phyloP scores from a whole-genome alignment of 92 coral and sea anemone species.

The Porites cylindrica region DNA sequence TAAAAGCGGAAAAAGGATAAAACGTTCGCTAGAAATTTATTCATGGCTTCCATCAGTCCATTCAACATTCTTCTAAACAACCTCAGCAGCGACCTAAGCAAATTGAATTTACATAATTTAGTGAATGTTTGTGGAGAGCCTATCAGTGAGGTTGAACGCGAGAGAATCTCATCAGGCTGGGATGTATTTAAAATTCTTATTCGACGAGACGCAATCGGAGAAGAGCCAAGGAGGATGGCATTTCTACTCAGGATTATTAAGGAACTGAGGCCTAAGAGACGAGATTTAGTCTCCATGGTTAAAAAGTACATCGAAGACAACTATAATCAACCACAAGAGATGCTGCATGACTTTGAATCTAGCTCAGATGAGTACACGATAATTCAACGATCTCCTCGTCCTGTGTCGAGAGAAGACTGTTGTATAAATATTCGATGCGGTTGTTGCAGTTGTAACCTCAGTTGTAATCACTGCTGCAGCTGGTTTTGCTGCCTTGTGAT shows the following conservation, averaged over 20 bases:
- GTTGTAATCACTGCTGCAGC: slow-evolving; percentile 8
- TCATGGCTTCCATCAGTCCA: slow-evolving; percentile 52
- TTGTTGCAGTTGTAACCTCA: slow-evolving; percentile 26
- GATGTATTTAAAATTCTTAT: slow-evolving; percentile 70
- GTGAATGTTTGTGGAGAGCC: slow-evolving; percentile 62
- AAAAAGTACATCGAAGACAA: slow-evolving; percentile 57
- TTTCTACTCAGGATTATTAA: slow-evolving; percentile 65
- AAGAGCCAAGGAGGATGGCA: slow-evolving; percentile 60
- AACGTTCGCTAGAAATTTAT: neutral
- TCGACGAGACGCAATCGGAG: slow-evolving; percentile 72
- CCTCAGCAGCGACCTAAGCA: slow-evolving; percentile 79
- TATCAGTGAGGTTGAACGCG: slow-evolving; percentile 64
- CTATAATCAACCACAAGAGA: slow-evolving; percentile 27
- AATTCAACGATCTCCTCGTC: neutral
- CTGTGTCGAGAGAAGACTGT: neutral
- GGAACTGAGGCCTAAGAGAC: slow-evolving; percentile 71
- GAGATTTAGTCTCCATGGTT: slow-evolving; percentile 73
- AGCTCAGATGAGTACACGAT: neutral
- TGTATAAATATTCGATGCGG: neutral
- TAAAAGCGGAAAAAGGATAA: neutral
- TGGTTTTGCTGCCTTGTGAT: slow-evolving; percentile 1
- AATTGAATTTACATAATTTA: slow-evolving; percentile 74
- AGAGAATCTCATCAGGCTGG: slow-evolving; percentile 68
- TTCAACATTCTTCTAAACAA: slow-evolving; percentile 79
- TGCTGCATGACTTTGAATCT: slow-evolving; percentile 6